These are phyloP conservation scores for Eulemur rufifrons DNA, from an alignment of 2,113 vertebrate genomes.

Conservation along the genomic window DNA sequence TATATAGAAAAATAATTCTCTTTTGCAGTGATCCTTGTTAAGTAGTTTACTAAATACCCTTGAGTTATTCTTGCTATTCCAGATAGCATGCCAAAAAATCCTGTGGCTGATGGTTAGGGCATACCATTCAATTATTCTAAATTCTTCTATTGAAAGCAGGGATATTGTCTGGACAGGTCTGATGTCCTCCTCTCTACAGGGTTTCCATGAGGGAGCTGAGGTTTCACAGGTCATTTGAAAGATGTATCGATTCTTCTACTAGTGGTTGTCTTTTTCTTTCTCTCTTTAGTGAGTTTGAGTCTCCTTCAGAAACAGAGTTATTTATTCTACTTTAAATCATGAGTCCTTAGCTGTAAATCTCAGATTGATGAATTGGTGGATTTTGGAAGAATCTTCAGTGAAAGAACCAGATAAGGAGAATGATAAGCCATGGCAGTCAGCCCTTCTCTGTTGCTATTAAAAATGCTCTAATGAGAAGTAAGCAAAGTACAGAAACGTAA, in stretches of 20 bases:
- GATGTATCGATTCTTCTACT: not conserved
- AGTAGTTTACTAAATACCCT: not conserved
- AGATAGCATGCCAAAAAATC: not conserved
- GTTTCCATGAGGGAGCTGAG: not conserved
- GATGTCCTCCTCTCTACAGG: not conserved
- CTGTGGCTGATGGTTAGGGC: not conserved
- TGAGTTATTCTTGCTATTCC: not conserved
- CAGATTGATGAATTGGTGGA: not conserved
- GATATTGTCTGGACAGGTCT: not conserved
- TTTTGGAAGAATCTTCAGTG: not conserved
- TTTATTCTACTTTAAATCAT: slow-evolving; percentile 1
- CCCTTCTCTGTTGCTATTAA: not conserved
- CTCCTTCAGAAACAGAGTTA: not conserved
- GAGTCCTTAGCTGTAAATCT: slow-evolving; percentile 2
- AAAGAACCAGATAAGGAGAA: not conserved
- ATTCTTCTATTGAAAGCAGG: not conserved
- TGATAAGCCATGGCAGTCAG: not conserved
- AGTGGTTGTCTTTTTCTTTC: not conserved
- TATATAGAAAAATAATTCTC: slow-evolving; percentile 12
- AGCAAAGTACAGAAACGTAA: not conserved
- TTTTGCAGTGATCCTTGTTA: slow-evolving; percentile 15
- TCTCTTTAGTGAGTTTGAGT: not conserved
- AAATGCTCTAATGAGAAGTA: slow-evolving; percentile 7
- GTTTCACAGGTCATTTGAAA: not conserved
- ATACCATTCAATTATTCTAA: not conserved